These are phyloP conservation scores for Paralichthys olivaceus DNA, from an alignment of 2,113 vertebrate genomes.

Conservation along the genomic window DNA sequence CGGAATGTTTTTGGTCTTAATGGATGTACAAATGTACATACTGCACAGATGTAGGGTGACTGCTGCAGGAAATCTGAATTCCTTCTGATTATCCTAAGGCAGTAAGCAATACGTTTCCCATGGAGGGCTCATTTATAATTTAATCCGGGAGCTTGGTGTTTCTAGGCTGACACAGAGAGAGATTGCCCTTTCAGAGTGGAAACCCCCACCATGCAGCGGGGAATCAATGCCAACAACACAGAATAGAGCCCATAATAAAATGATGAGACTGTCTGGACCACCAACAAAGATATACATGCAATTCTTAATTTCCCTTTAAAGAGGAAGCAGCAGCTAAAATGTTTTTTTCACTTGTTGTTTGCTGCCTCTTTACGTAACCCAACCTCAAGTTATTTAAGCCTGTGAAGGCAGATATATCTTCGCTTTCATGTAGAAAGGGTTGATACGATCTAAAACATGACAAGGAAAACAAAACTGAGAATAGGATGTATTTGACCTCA, in stretches of 20 bases:
- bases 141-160: slow-evolving; percentile 73
- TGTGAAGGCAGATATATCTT: slow-evolving; percentile 29
- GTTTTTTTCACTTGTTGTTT: slow-evolving; percentile 22
- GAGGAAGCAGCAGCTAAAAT: slow-evolving; percentile 28
- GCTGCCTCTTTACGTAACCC: slow-evolving; percentile 26
- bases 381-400: slow-evolving; percentile 52
- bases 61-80: slow-evolving; percentile 43
- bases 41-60: slow-evolving; percentile 9
- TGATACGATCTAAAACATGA: slow-evolving; percentile 43
- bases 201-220: slow-evolving; percentile 75
- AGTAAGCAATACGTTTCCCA: slow-evolving; percentile 68
- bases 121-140: slow-evolving; percentile 82
- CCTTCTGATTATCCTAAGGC: slow-evolving; percentile 54
- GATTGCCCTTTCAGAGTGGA: slow-evolving; percentile 78
- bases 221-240: slow-evolving; percentile 73
- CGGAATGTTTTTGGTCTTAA: not conserved
- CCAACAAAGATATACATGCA: slow-evolving; percentile 12
- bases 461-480: not conserved
- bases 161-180: slow-evolving; percentile 76
- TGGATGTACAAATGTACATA: not conserved
- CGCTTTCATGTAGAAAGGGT: slow-evolving; percentile 19
- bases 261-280: slow-evolving; percentile 40
- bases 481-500: not conserved
- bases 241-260: slow-evolving; percentile 57
- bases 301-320: not conserved